Conservation (phyloP, 2,797 vertebrate genomes). For the Tauraco hartlaubi region DNA sequence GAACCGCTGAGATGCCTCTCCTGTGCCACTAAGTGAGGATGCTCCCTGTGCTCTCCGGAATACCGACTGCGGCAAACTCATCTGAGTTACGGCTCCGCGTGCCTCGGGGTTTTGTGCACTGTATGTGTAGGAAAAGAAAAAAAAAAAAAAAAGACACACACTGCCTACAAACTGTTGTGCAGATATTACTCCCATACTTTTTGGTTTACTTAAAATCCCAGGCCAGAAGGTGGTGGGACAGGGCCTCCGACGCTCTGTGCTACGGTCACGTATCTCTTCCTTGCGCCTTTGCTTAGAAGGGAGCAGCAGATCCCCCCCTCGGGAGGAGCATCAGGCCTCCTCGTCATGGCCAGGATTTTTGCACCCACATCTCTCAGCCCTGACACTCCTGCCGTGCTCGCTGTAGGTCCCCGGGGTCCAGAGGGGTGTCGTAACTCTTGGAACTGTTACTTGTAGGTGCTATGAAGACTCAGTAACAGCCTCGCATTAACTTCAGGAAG, state of each 20-base stretch:
- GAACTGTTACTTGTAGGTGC: not conserved
- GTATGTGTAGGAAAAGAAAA: not conserved
- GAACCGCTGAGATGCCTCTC: rapidly evolving
- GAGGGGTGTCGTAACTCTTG: not conserved
- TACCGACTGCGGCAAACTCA: rapidly evolving
- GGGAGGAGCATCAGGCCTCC: not conserved
- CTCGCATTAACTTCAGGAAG: not conserved
- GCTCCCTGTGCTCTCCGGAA: rapidly evolving
- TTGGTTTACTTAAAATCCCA: not conserved
- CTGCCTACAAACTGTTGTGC: no score
- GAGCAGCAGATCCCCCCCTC: not conserved
- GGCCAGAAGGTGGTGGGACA: no score
- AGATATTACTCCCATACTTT: not conserved
- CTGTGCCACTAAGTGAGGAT: rapidly evolving
- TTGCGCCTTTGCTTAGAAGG: not conserved
- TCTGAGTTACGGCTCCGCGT: rapidly evolving
- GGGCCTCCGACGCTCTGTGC: rapidly evolving
- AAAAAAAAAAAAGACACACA: no score
- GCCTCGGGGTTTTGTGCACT: rapidly evolving
- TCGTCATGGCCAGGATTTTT: rapidly evolving
- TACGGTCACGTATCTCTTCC: not conserved
- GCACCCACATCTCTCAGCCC: rapidly evolving
- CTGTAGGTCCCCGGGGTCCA: not conserved
- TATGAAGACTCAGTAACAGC: not conserved
- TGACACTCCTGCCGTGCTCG: not conserved